phyloP scores from a whole-genome alignment of 1,140 invertebrate genomes.

The Hesperophylax magnus region DNA sequence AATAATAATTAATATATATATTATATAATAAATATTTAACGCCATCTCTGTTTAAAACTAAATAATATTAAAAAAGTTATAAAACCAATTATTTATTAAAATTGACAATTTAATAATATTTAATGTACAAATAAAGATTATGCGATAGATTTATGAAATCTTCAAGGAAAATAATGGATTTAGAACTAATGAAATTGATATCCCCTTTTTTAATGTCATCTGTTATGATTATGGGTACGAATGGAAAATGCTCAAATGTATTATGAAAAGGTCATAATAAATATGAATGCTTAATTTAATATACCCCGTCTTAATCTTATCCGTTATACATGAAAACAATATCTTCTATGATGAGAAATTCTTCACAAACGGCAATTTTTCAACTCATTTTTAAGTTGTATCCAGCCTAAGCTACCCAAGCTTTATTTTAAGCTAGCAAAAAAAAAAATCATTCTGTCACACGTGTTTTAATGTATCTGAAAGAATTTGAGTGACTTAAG shows the following conservation, averaged over 20 bases:
- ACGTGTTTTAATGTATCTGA: too few relatives aligned
- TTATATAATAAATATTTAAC: conserved; percentile 1
- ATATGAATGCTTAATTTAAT: background rate
- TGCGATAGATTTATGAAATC: conserved; percentile 1
- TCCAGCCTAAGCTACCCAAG: too few relatives aligned
- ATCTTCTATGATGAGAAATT: background rate
- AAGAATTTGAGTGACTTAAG: too few relatives aligned
- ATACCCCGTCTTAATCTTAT: background rate
- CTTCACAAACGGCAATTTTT: too few relatives aligned
- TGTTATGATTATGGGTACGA: background rate
- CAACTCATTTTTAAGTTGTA: too few relatives aligned
- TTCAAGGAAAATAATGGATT: background rate
- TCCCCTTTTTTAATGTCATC: background rate
- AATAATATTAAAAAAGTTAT: background rate
- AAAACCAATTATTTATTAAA: conserved; percentile 16
- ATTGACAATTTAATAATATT: background rate
- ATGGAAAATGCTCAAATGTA: conserved; percentile 1
- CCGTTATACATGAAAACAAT: conserved; percentile 1
- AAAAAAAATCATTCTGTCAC: too few relatives aligned
- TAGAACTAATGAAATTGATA: background rate
- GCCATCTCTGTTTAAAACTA: background rate
- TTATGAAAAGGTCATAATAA: background rate
- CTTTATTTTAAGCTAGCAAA: too few relatives aligned
- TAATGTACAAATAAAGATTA: background rate
- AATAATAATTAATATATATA: background rate